Base-by-base conservation (phyloP, 2,113 vertebrate genomes). In the Ciconia stormi region DNA sequence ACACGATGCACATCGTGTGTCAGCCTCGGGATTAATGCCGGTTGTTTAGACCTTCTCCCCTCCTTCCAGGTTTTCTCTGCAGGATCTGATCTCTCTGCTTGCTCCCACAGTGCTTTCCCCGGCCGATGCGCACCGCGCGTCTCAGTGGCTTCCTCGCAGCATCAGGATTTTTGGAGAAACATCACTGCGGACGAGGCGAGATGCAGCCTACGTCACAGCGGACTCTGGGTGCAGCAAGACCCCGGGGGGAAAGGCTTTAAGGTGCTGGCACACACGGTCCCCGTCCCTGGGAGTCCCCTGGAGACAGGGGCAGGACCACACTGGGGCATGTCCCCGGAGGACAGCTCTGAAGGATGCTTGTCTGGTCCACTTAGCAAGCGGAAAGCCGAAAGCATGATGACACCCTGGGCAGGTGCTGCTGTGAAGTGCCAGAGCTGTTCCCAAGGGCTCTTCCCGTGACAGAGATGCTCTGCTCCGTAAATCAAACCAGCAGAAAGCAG, bases 171-270 rank as follows among this genome's bases (percentile, higher is more conserved):
- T 61, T 0, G 9, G 23, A 63, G 56, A 40, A 67, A 53, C 6
- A 0, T 46, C 56, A 22, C 55, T 1, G 4, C 0, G 1, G 42
- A n/a, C 1, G 2, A 2, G 40, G 49, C 1, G 8, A 52, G 65
- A 56, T 1, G 40, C 36, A 58, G 44, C 61, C 62, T 14, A 22
- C 1, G 5, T 2, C 62, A 15, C 27, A 10, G 40, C n/a, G 26
- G 29, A 5, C 58, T 34, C 63, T 3, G 21, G 3, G 32, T 19
- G 22, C 38, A 52, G 22, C 47, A 62, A 21, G 73, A 44, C 27
- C 36, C 42, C 7, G 4, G 7, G 7, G 70, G 23, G 15, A n/a
- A 70, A 49, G 27, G 38, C 3, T 32, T 11, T 63, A 14, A 66
- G 29, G 73, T 29, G 46, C 40, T 70, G 72, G 12, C 2, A 6